These are phyloP conservation scores for Meloe dianella DNA, from an alignment of 2,888 invertebrate genomes.

Conservation along the genomic window DNA sequence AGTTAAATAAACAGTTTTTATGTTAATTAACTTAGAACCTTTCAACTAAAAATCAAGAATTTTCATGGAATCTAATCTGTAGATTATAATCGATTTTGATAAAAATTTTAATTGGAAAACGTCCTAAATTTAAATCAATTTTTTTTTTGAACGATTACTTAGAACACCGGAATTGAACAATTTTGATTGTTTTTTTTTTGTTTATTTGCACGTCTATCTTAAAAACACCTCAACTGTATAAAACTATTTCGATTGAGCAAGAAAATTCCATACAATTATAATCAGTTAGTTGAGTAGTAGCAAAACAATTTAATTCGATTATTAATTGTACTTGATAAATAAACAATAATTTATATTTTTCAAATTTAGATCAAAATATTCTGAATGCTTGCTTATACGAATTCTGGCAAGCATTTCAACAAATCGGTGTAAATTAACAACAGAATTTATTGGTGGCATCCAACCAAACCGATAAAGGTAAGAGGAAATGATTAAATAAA, in stretches of 20 bases:
- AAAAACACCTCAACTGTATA: background rate
- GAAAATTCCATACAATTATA: background rate
- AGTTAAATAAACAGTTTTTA: too few relatives aligned
- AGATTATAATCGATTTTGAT: slow-evolving; percentile 10
- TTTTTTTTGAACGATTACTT: background rate
- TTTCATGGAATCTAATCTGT: background rate
- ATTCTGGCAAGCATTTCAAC: slow-evolving; percentile 1
- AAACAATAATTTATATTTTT: too few relatives aligned
- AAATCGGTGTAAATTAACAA: background rate
- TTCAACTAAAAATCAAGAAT: too few relatives aligned
- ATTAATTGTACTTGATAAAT: too few relatives aligned
- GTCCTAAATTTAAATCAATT: background rate
- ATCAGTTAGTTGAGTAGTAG: background rate
- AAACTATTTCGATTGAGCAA: background rate
- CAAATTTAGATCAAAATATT: background rate
- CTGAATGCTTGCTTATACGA: background rate
- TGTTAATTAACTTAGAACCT: too few relatives aligned
- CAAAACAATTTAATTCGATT: too few relatives aligned
- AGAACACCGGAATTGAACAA: background rate
- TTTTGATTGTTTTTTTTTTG: background rate
- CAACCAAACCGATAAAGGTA: slow-evolving; percentile 5
- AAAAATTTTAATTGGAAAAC: background rate
- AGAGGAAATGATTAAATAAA: background rate
- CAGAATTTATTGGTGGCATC: slow-evolving; percentile 2
- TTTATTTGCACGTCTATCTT: background rate